phyloP scores from a whole-genome alignment of 2,797 vertebrate species.

The Sebastes melanostomus region DNA sequence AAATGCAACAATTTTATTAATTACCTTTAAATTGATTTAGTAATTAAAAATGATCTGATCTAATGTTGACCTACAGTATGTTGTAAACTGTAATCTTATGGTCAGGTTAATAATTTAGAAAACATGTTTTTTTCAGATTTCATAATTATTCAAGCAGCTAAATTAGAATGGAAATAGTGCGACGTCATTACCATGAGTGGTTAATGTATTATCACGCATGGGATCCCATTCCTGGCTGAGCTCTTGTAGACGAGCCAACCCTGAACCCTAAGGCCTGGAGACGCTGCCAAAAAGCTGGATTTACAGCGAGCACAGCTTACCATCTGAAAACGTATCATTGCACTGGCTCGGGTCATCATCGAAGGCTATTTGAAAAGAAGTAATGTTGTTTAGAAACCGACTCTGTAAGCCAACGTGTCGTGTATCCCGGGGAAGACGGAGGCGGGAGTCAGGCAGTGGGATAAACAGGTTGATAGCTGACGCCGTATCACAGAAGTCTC shows the following conservation, averaged over 20 bases:
- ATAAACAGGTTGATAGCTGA: slow-evolving; percentile 39
- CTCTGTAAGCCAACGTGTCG: slow-evolving; percentile 21
- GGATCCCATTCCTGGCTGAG: slow-evolving; percentile 45
- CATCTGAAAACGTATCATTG: slow-evolving; percentile 63
- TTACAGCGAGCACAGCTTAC: slow-evolving; percentile 56
- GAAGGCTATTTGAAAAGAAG: slow-evolving; percentile 63
- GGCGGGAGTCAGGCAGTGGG: background rate
- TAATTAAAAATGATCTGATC: background rate
- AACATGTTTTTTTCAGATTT: background rate
- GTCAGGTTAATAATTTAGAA: background rate
- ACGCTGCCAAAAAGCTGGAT: slow-evolving; percentile 68
- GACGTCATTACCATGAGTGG: slow-evolving; percentile 43
- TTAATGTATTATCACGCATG: slow-evolving; percentile 46
- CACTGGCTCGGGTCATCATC: slow-evolving; percentile 40
- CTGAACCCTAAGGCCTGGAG: slow-evolving; percentile 39
- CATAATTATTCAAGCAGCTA: background rate
- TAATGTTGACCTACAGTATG: background rate
- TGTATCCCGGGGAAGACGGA: slow-evolving; percentile 30
- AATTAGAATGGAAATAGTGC: slow-evolving; percentile 1
- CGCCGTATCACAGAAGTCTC: slow-evolving; percentile 32
- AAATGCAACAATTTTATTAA: background rate
- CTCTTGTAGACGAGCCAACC: slow-evolving; percentile 32
- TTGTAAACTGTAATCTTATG: too few species aligned
- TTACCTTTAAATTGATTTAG: background rate
- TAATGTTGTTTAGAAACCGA: slow-evolving; percentile 46